Conservation (phyloP, 2,113 vertebrate species). For the Petroica traversi region DNA sequence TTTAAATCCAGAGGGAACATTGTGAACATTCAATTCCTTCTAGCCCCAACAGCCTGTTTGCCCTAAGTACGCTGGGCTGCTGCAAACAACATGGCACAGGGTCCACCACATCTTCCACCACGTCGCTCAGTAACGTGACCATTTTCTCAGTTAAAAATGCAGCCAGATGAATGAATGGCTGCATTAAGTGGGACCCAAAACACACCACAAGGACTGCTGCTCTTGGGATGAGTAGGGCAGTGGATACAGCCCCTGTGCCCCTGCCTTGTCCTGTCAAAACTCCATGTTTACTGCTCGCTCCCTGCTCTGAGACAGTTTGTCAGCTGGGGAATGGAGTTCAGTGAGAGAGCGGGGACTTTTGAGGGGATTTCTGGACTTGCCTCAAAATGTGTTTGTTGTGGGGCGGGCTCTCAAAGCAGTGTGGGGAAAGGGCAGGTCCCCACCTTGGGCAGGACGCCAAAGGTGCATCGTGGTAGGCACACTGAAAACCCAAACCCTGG, state of each 20-base stretch:
- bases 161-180: not conserved
- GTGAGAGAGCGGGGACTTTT: not conserved
- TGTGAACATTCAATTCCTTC: not conserved
- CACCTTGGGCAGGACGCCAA: not conserved
- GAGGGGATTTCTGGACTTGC: not conserved
- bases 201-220: accelerated
- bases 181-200: accelerated
- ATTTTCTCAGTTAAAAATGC: not conserved
- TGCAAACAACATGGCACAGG: not conserved
- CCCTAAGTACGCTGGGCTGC: not conserved
- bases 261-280: not conserved
- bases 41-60: not conserved
- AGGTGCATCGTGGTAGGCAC: not conserved
- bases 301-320: accelerated
- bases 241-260: too few species aligned
- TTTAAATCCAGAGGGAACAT: not conserved
- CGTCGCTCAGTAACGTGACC: accelerated
- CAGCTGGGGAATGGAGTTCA: accelerated
- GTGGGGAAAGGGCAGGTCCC: not conserved
- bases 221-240: not conserved
- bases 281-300: accelerated
- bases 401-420: accelerated
- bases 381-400: not conserved
- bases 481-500: not conserved
- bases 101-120: not conserved